These are phyloP conservation scores for Latrodectus hesperus DNA, from an alignment of 2,888 invertebrate species.

Conservation along the genomic window DNA sequence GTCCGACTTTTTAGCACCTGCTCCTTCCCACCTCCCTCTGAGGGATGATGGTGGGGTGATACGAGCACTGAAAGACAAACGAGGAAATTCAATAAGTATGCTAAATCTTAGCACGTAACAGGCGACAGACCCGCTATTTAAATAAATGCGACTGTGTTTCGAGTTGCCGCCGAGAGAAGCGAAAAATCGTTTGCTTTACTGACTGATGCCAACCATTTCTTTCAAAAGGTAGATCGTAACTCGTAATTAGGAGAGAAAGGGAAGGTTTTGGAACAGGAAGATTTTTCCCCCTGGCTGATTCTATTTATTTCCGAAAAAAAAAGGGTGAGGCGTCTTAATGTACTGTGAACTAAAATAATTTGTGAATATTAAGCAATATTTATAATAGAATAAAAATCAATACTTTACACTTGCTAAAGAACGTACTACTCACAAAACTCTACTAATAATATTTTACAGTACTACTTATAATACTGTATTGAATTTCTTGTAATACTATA, in stretches of 20 bases:
- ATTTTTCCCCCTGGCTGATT: too few relatives aligned
- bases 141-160: slow-evolving; percentile 23
- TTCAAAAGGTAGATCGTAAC: slow-evolving; percentile 23
- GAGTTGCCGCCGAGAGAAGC: slow-evolving; percentile 9
- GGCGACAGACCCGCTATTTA: slow-evolving; percentile 41
- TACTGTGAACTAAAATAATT: too few relatives aligned
- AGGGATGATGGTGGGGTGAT: not conserved
- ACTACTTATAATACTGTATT: too few relatives aligned
- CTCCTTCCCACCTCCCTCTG: not conserved
- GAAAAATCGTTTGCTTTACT: slow-evolving; percentile 19
- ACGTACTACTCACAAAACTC: too few relatives aligned
- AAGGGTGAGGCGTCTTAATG: too few relatives aligned
- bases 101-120: slow-evolving; percentile 51
- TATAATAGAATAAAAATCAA: too few relatives aligned
- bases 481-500: too few relatives aligned
- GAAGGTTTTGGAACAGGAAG: slow-evolving; percentile 3
- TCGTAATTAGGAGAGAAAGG: slow-evolving; percentile 26
- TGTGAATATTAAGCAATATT: too few relatives aligned
- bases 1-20: slow-evolving; percentile 56
- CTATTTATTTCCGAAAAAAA: too few relatives aligned
- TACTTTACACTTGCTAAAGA: too few relatives aligned
- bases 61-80: not conserved
- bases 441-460: too few relatives aligned
- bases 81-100: slow-evolving; percentile 59
- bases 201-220: slow-evolving; percentile 7